These are phyloP conservation scores for Cygnus buccinator DNA, from an alignment of 2,113 vertebrate genomes.

Conservation along the genomic window DNA sequence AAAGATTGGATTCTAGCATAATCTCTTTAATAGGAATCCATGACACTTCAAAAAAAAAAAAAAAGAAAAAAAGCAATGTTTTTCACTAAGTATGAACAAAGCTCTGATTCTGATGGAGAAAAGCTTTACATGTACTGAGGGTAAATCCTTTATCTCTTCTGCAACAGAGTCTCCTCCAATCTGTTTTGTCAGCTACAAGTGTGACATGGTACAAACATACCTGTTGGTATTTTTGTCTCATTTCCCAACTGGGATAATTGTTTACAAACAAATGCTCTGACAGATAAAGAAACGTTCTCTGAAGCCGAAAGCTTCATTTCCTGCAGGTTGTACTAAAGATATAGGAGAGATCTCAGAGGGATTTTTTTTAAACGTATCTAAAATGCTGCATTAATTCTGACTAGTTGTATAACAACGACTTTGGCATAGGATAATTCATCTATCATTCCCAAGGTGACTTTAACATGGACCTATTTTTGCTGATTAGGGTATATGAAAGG, in stretches of 20 bases:
- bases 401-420: neutral
- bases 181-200: conserved; percentile 29
- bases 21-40: conserved; percentile 49
- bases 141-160: conserved; percentile 62
- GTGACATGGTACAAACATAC: neutral
- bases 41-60: conserved; percentile 16
- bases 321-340: neutral
- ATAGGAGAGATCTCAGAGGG: neutral
- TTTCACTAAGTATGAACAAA: conserved; percentile 43
- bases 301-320: neutral
- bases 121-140: conserved; percentile 41
- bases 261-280: conserved; percentile 48
- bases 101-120: conserved; percentile 29
- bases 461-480: neutral
- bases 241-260: conserved; percentile 15
- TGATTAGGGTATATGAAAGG: neutral
- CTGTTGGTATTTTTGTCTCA: conserved; percentile 48
- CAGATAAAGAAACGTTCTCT: neutral
- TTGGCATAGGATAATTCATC: neutral
- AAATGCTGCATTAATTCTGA: conserved; percentile 31
- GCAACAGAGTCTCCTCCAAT: conserved; percentile 47
- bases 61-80: neutral
- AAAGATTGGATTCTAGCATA: conserved; percentile 50
- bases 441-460: conserved; percentile 43
- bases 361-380: neutral